A percentile compares a stretch with the other conserved stretches of the same genome.
Conservation (phyloP, 1,140 invertebrate genomes). For the Neotoxoptera formosana region DNA sequence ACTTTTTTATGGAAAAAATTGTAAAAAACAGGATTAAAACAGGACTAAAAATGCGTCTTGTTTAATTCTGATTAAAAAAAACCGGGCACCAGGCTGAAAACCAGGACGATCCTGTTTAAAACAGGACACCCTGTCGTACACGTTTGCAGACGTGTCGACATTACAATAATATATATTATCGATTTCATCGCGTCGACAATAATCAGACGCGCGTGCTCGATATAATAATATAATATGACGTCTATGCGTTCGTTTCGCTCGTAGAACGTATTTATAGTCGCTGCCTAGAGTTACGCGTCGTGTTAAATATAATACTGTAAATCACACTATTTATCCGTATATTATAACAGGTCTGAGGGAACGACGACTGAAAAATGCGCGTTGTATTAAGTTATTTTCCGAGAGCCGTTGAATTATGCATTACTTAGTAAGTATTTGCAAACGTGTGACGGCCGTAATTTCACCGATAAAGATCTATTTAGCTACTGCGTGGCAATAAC, state of each 20-base stretch:
- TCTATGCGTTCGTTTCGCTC: neutral
- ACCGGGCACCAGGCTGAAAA: too few relatives aligned
- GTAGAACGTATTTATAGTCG: neutral
- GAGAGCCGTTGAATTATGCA: conserved; percentile 40
- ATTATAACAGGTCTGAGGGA: neutral
- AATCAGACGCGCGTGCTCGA: neutral
- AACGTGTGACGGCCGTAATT: conserved; percentile 39
- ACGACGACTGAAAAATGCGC: neutral
- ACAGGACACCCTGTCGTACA: too few relatives aligned
- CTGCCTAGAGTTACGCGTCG: neutral
- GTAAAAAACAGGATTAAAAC: too few relatives aligned
- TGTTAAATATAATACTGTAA: neutral
- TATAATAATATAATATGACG: too few relatives aligned
- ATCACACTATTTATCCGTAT: neutral
- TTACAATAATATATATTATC: neutral
- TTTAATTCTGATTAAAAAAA: too few relatives aligned
- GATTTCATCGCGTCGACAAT: neutral
- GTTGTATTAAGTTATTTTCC: neutral
- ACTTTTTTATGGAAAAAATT: too few relatives aligned
- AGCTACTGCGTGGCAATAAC: neutral
- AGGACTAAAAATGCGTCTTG: too few relatives aligned
- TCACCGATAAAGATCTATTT: conserved; percentile 46
- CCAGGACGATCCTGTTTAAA: too few relatives aligned
- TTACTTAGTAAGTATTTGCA: conserved; percentile 2
- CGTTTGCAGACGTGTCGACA: neutral